These are phyloP conservation scores for Pollenia amentaria DNA, from an alignment of 2,888 invertebrate species.

Conservation along the genomic window DNA sequence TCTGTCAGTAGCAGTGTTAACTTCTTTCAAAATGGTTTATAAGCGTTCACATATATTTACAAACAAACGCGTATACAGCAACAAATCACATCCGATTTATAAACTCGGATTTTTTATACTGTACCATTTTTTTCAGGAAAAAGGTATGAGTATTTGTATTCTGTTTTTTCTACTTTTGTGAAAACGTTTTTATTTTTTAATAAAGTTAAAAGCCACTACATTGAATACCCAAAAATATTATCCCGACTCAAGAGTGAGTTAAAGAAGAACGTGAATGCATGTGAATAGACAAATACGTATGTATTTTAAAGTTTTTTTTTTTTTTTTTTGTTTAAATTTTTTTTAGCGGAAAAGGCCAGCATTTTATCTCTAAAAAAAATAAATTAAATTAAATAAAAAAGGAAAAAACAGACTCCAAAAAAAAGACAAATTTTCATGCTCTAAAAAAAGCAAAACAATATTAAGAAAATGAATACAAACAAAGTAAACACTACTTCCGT, in stretches of 20 bases:
- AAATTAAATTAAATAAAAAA: no score
- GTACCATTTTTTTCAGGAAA: conserved; percentile 6
- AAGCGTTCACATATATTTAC: background rate
- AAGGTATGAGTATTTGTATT: background rate
- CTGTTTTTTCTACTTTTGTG: conserved; percentile 26
- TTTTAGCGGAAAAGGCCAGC: background rate
- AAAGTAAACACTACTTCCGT: no score
- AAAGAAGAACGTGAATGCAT: background rate
- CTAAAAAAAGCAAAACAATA: no score
- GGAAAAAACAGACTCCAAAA: no score
- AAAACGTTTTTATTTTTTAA: conserved; percentile 54
- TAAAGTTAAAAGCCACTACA: conserved; percentile 68
- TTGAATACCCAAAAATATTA: conserved; percentile 14
- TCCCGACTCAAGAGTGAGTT: conserved; percentile 9
- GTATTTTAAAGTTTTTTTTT: conserved; percentile 8
- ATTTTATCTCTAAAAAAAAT: background rate
- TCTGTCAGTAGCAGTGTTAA: conserved; percentile 71
- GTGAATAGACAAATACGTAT: no score
- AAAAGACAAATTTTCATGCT: no score
- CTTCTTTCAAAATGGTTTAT: conserved; percentile 61
- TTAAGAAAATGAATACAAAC: no score
- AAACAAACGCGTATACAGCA: background rate
- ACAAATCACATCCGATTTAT: conserved; percentile 25
- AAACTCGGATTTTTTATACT: conserved; percentile 11
- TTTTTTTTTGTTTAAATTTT: background rate